Percentiles rank a stretch among this genome's conserved stretches.
Evolutionary conservation across 2,888 invertebrate species (phyloP).

Genomic region (Nudaria mundana): DNA sequence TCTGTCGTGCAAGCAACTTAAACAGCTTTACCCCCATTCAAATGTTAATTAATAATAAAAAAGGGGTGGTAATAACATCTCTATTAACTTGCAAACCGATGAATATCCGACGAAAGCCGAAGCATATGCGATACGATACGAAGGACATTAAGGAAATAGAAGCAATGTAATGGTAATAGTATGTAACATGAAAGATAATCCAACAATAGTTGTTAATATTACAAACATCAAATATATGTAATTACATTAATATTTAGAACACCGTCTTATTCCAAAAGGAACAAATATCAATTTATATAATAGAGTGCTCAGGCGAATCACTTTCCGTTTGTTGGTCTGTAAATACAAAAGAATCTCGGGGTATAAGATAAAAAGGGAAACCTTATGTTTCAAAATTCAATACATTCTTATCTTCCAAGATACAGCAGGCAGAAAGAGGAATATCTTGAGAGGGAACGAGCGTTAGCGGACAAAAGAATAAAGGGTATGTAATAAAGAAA

Average conservation of each 20-base stretch:
- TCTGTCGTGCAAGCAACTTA: too few species aligned
- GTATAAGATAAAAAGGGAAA: slow-evolving; percentile 58
- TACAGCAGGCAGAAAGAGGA: slow-evolving; percentile 51
- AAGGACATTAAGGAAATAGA: too few species aligned
- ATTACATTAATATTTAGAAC: slow-evolving; percentile 34
- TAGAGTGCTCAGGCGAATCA: slow-evolving; percentile 50
- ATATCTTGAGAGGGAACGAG: slow-evolving; percentile 49
- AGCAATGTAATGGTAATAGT: too few species aligned
- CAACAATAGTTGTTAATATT: background rate
- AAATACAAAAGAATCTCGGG: slow-evolving; percentile 49
- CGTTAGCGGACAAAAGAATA: slow-evolving; percentile 57
- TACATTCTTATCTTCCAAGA: slow-evolving; percentile 61
- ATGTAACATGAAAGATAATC: too few species aligned
- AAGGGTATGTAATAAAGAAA: slow-evolving; percentile 65
- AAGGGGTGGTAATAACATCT: too few species aligned
- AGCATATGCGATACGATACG: too few species aligned
- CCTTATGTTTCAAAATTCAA: slow-evolving; percentile 71
- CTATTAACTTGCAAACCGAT: too few species aligned
- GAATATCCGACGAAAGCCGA: too few species aligned
- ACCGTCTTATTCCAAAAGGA: slow-evolving; percentile 26
- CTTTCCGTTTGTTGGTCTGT: slow-evolving; percentile 47
- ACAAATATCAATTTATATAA: slow-evolving; percentile 58
- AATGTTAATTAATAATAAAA: too few species aligned
- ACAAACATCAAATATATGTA: slow-evolving; percentile 9
- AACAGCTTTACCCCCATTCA: too few species aligned